Base-by-base conservation (phyloP, 2,888 invertebrate genomes). In the Agonopterix arenella region DNA sequence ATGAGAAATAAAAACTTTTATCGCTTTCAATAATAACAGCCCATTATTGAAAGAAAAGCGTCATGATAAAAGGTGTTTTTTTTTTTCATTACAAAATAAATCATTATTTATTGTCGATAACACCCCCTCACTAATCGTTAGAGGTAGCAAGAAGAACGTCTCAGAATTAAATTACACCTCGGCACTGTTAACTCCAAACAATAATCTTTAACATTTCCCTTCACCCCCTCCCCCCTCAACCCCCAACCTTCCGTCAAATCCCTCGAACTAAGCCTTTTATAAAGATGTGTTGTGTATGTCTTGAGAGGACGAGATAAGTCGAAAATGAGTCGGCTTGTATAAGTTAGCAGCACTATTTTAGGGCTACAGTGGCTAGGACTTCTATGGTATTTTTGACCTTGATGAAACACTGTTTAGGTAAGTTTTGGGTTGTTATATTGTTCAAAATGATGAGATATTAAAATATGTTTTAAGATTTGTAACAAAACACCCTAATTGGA, bases 161-260 rank as follows among this genome's bases (percentile, higher is more conserved):
- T 81, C 66, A 66, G 73, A 85, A 84, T 85, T 84, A 83, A 85
- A 85, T 85, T 83, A 84, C 77, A 78, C 85, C 82, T 84, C 73
- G 58, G 61, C 68, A 63, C 62, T 67, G 64, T 61, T 81, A 77
- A 82, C 83, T 84, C 74, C 73, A 75, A 80, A 85, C 85, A 85
- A 85, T 86, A 84, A 85, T 84, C 85, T 84, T 80, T 73, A 78
- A 74, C 79, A 71, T 73, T 66, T 63, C 66, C 69, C 64, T 60
- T 58, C 53, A 56, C 57, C 61, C 51, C 45, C 56, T 59, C 47
- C 43, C 44, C 44, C 11, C 4, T 47, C 47, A 45, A 41, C 44
- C 51, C 44, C 45, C 54, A 44, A 47, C 53, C 49, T 58, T 47
- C 46, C 55, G 51, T 50, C 48, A 52, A 62, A 62, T 52, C 58